Conservation (phyloP, 2,113 vertebrate genomes). For the Recurvirostra avosetta region DNA sequence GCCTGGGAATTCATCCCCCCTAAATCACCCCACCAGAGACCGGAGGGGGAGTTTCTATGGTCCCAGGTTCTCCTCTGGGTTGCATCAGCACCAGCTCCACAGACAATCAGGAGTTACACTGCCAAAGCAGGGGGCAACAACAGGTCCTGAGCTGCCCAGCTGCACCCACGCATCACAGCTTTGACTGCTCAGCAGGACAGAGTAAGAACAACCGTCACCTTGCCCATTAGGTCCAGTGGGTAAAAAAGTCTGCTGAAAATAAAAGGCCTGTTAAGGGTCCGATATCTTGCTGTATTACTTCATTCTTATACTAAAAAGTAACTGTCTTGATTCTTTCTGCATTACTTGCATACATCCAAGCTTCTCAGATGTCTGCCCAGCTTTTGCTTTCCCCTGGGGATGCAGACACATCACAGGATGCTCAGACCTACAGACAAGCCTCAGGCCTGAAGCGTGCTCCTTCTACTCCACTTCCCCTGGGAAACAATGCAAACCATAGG, state of each 20-base stretch:
- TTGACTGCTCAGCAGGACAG: neutral
- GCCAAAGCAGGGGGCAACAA: neutral
- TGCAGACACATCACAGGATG: neutral
- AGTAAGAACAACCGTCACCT: neutral
- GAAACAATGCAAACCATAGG: neutral
- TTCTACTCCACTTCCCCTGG: neutral
- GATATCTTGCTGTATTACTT: neutral
- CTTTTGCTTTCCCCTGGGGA: neutral
- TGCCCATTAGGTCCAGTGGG: neutral
- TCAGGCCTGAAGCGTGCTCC: neutral
- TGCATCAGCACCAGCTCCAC: neutral
- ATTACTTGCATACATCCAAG: too few species aligned
- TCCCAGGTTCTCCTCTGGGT: neutral
- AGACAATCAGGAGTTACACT: fast-evolving
- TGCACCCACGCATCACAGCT: neutral
- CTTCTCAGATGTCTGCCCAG: neutral
- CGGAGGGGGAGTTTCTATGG: fast-evolving
- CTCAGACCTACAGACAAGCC: neutral
- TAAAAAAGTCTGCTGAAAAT: neutral
- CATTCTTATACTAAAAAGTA: neutral
- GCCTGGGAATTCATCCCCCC: neutral
- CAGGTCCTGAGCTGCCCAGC: neutral
- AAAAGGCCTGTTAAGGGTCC: neutral
- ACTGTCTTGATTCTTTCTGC: too few species aligned
- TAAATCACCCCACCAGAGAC: neutral